phyloP scores from a whole-genome alignment of 2,113 vertebrate genomes.

The Ranitomeya imitator region DNA sequence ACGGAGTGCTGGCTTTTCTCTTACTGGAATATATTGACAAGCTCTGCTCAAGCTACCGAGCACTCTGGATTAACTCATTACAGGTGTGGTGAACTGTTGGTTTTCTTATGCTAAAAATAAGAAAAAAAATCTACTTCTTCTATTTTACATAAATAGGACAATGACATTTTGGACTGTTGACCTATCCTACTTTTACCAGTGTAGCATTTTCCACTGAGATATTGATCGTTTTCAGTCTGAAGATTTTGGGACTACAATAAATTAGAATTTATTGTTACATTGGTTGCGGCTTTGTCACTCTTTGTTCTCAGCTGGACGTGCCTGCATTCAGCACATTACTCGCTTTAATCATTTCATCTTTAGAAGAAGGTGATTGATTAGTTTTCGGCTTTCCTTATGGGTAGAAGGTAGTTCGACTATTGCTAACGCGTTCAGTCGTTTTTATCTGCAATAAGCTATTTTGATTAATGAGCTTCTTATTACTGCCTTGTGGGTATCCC shows the following conservation, averaged over 20 bases:
- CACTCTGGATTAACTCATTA: too few species aligned
- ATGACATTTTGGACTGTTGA: background rate
- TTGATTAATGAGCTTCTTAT: conserved; percentile 53
- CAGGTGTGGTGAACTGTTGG: too few species aligned
- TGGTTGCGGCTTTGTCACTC: background rate
- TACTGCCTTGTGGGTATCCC: conserved; percentile 44
- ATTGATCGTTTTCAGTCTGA: background rate
- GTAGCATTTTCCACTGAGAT: background rate
- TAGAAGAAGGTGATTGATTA: conserved; percentile 27
- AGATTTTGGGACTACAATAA: background rate
- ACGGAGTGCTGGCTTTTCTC: too few species aligned
- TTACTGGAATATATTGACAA: too few species aligned
- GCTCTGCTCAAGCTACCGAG: too few species aligned
- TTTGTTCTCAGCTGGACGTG: background rate
- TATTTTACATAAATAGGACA: background rate
- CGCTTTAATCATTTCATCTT: conserved; percentile 25
- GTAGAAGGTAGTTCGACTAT: conserved; percentile 28
- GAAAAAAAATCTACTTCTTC: background rate
- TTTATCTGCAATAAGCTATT: conserved; percentile 35
- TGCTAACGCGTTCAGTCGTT: conserved; percentile 7
- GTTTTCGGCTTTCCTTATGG: conserved; percentile 15
- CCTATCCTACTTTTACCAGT: background rate
- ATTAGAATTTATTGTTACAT: background rate
- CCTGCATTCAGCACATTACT: background rate
- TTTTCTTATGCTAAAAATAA: background rate